Conservation (phyloP, 2,113 vertebrate species). For the Calypte anna region DNA sequence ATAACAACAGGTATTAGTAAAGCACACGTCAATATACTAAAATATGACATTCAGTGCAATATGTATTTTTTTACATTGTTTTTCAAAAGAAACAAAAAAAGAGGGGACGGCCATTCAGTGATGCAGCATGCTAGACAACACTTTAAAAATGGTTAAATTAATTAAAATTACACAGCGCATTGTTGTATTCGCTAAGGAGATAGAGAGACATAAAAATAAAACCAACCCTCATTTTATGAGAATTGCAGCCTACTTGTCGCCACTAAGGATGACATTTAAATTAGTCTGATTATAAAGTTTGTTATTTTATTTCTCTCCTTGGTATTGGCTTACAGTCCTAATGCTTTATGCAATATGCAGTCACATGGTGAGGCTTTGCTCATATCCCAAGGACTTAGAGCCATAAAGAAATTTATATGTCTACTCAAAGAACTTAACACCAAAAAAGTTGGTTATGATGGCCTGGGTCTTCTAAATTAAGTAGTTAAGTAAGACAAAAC, state of each 20-base stretch:
- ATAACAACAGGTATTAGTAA: background rate
- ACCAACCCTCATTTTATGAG: background rate
- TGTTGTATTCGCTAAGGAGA: background rate
- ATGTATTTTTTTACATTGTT: background rate
- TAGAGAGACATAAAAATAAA: background rate
- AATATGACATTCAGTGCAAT: background rate
- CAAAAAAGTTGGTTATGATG: background rate
- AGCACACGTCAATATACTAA: background rate
- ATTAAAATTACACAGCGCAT: background rate
- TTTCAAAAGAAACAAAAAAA: background rate
- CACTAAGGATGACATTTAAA: background rate
- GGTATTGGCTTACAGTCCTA: background rate
- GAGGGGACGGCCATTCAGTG: background rate
- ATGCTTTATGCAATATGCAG: background rate
- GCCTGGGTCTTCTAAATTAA: background rate
- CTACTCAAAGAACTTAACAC: background rate
- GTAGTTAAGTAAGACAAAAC: background rate
- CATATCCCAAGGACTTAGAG: background rate
- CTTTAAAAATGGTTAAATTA: background rate
- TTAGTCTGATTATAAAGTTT: background rate
- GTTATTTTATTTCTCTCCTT: background rate
- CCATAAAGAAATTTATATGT: background rate
- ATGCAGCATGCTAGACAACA: background rate
- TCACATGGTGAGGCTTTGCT: background rate
- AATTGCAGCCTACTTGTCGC: background rate